phyloP scores from a whole-genome alignment of 1,140 invertebrate species.

The Alviniconcha marisindica region DNA sequence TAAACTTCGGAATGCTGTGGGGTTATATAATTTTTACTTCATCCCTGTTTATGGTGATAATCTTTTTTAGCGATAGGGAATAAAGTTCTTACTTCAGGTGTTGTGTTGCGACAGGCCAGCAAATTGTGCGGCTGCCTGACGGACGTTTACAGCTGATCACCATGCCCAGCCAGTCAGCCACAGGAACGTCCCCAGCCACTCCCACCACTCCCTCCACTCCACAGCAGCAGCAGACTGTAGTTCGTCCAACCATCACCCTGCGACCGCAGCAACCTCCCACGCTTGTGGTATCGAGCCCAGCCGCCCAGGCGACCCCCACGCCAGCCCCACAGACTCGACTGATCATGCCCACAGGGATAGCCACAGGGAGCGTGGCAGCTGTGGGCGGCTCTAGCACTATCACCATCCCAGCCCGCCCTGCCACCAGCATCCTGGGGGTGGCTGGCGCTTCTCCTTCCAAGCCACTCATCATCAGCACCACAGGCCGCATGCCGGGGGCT shows the following conservation, averaged over 20 bases:
- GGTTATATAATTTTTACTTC: too few relatives aligned
- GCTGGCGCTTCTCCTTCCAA: constrained; percentile 23
- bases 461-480: constrained; percentile 36
- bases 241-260: constrained; percentile 42
- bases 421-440: constrained; percentile 31
- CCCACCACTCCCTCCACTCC: constrained; percentile 51
- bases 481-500: constrained; percentile 10
- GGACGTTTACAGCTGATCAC: constrained; percentile 93
- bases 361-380: not conserved
- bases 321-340: constrained; percentile 40
- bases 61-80: not conserved
- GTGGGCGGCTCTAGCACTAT: constrained; percentile 26
- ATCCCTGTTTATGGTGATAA: not conserved
- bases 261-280: constrained; percentile 53
- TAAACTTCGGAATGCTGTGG: too few relatives aligned
- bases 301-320: constrained; percentile 39
- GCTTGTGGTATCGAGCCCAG: constrained; percentile 45
- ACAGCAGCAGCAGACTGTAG: constrained; percentile 43
- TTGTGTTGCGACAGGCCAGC: constrained; percentile 82
- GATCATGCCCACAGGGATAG: constrained; percentile 42
- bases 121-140: constrained; percentile 93
- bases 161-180: constrained; percentile 68
- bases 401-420: constrained; percentile 38
- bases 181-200: constrained; percentile 49
- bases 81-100: not conserved